These are phyloP conservation scores for Centroberyx gerrardi DNA, from an alignment of 2,797 vertebrate genomes.

Conservation along the genomic window DNA sequence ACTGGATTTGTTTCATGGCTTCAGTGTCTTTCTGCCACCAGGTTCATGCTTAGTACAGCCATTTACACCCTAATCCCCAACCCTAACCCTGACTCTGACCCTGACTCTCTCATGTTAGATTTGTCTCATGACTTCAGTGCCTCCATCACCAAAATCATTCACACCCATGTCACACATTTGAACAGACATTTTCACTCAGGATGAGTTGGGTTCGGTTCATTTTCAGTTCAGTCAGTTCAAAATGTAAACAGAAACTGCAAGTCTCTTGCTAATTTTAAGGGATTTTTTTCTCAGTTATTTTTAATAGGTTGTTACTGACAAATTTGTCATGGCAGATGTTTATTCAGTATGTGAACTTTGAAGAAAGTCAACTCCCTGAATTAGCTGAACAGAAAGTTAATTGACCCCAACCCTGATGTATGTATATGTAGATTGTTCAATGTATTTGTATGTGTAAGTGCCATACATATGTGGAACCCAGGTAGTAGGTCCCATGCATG, in stretches of 20 bases:
- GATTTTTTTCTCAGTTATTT: not conserved
- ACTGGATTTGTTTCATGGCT: conserved; percentile 93
- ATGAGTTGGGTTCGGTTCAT: conserved; percentile 50
- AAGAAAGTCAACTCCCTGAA: conserved; percentile 10
- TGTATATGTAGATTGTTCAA: conserved; percentile 13
- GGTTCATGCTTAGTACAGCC: conserved; percentile 71
- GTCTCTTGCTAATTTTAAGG: not conserved
- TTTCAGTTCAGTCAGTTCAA: conserved; percentile 53
- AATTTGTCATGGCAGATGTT: not conserved
- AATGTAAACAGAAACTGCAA: not conserved
- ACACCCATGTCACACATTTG: conserved; percentile 45
- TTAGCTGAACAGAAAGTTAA: conserved; percentile 44
- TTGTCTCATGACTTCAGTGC: conserved; percentile 23
- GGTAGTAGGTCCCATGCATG: conserved; percentile 56
- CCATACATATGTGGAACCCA: not conserved
- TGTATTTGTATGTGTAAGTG: conserved; percentile 14
- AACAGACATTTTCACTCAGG: conserved; percentile 53
- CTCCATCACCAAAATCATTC: conserved; percentile 27
- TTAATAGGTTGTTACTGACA: not conserved
- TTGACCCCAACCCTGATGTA: conserved; percentile 25
- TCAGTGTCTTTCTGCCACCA: conserved; percentile 82
- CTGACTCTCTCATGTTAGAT: conserved; percentile 33
- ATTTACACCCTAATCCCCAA: conserved; percentile 41
- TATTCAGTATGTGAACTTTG: not conserved
- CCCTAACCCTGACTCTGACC: conserved; percentile 26